Conservation (phyloP, 2,797 vertebrate genomes). For the Cygnus olor region DNA sequence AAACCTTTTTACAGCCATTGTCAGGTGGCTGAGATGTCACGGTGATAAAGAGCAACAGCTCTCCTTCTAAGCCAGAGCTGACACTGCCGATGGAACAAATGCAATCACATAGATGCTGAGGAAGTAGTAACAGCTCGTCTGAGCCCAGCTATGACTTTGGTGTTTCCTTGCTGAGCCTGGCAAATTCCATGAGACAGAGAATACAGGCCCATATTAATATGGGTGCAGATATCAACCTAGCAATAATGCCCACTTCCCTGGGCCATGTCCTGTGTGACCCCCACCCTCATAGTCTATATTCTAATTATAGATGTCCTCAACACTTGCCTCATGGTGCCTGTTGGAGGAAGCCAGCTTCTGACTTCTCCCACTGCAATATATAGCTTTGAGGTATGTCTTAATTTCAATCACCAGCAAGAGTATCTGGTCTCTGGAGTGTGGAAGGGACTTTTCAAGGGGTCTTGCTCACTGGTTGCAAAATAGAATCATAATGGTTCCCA, state of each 20-base stretch:
- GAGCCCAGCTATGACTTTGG: neutral
- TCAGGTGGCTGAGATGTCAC: neutral
- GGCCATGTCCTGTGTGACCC: rapidly evolving
- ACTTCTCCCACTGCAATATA: rapidly evolving
- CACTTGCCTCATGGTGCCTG: neutral
- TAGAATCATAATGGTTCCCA: neutral
- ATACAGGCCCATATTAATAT: neutral
- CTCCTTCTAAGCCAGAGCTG: neutral
- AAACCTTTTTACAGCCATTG: neutral
- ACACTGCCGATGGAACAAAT: neutral
- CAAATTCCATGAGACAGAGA: neutral
- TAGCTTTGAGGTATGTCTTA: neutral
- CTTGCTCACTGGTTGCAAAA: neutral
- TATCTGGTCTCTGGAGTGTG: neutral
- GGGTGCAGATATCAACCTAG: neutral
- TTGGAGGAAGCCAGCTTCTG: neutral
- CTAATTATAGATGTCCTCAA: neutral
- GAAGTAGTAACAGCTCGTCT: neutral
- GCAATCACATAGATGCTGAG: rapidly evolving
- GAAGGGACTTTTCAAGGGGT: neutral
- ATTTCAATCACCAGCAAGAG: neutral
- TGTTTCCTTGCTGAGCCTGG: neutral
- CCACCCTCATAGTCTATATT: neutral
- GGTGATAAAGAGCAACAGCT: neutral
- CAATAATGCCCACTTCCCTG: neutral